phyloP scores from a whole-genome alignment of 2,797 vertebrate species.

The Vespertilio murinus region DNA sequence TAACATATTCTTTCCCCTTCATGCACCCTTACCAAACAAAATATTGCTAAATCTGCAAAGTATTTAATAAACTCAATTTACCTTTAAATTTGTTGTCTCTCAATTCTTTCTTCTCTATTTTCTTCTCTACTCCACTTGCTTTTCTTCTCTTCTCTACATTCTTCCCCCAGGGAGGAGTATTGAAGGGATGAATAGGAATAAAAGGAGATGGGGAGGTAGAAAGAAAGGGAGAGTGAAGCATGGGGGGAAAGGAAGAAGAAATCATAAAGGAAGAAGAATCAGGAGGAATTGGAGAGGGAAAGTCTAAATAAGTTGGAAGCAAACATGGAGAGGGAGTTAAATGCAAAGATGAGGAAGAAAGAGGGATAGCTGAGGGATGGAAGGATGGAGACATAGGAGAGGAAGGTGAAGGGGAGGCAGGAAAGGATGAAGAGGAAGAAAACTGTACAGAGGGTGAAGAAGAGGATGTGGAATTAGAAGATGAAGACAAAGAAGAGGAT shows the following conservation, averaged over 20 bases:
- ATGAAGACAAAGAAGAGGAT: conserved; percentile 37
- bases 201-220: conserved; percentile 58
- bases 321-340: conserved; percentile 56
- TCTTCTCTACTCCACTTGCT: conserved; percentile 79
- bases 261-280: conserved; percentile 57
- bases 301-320: conserved; percentile 54
- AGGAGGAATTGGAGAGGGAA: conserved; percentile 56
- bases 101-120: conserved; percentile 80
- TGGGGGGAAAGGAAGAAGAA: conserved; percentile 70
- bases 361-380: not conserved
- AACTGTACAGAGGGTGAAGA: conserved; percentile 14
- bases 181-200: conserved; percentile 58
- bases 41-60: conserved; percentile 68
- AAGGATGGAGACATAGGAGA: not conserved
- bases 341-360: conserved; percentile 45
- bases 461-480: conserved; percentile 36
- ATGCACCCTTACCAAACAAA: conserved; percentile 56
- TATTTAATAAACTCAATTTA: conserved; percentile 72
- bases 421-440: conserved; percentile 44
- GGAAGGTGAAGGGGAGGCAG: conserved; percentile 17
- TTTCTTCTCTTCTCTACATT: conserved; percentile 81
- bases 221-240: conserved; percentile 47
- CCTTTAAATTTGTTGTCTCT: conserved; percentile 76
- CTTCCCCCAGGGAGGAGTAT: conserved; percentile 76
- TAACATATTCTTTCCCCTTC: conserved; percentile 33